Evolutionary conservation across 2,888 invertebrate genomes (phyloP), one percentile per base, ranked within the genome.

Genomic region (Onchidella celtica): DNA sequence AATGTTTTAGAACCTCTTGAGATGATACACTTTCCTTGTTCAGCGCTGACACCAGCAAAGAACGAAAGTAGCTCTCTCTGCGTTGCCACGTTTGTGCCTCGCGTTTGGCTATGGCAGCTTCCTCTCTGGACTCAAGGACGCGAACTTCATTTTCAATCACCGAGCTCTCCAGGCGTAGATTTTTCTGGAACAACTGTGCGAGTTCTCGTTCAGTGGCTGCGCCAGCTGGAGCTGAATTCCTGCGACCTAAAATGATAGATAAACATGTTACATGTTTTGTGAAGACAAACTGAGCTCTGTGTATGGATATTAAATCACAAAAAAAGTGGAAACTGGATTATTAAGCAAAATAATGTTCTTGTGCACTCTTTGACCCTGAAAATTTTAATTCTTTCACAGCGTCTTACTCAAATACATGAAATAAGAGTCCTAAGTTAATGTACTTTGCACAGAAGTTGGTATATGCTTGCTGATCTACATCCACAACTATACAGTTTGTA

Each of bases 1-100:
- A 6, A 2, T 38, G 66, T 68, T 65, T 14, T 65, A 34, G 40
- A 47, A 66, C 32, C 6, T 55, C 55, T n/a, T n/a, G n/a, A 11
- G 77, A 32, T 0, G 57, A 6, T 6, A 14, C 32, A 2, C 27
- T 36, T 24, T 61, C 40, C 24, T 69, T 29, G 14, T 83, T 63
- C 29, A 79, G 24, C 0, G 79, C 75, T 0, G 32, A 38, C 17
- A 68, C 68, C 1, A 83, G 63, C 68, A 83, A 57, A 1, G 79
- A 74, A 21, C 83, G 79, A 55, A 79, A 69, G 68, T 83, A 83
- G 29, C 34, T 66, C 63, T 79, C 83, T 63, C 55, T 79, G 4
- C 47, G 61, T 24, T 78, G 82, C 75, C 57, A 74, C 21, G 47
- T 55, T 21, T 32, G 38, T n/a, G 63, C 40, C 36, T 79, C 75